Percentiles rank a stretch among this genome's conserved stretches.
phyloP scores from a whole-genome alignment of 2,888 invertebrate genomes.

The Lepas anatifera region DNA sequence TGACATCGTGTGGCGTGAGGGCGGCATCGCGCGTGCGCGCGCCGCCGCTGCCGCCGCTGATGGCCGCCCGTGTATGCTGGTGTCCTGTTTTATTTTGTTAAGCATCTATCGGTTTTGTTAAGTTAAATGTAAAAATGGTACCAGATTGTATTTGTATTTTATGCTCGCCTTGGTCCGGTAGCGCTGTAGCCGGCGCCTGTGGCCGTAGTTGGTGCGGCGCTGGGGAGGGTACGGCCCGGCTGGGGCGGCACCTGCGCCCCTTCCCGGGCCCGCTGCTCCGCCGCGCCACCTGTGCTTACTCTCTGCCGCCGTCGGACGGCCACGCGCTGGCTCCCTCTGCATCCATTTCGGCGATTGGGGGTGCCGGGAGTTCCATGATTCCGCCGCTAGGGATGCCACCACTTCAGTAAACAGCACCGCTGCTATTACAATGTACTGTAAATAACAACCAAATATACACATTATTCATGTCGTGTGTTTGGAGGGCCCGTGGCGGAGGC shows the following conservation, averaged over 20 bases:
- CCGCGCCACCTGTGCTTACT: too few relatives aligned
- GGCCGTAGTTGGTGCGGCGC: neutral
- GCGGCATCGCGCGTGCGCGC: too few relatives aligned
- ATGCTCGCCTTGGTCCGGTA: neutral
- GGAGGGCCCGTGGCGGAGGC: too few relatives aligned
- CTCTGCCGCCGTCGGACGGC: neutral
- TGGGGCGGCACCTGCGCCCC: too few relatives aligned
- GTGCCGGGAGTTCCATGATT: too few relatives aligned
- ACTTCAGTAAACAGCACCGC: neutral
- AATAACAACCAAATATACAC: conserved; percentile 5
- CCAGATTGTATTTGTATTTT: conserved; percentile 11
- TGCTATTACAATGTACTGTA: neutral
- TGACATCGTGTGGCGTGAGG: too few relatives aligned
- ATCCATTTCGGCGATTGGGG: too few relatives aligned
- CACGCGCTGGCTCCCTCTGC: too few relatives aligned
- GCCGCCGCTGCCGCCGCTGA: neutral
- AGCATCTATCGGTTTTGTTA: conserved; percentile 10
- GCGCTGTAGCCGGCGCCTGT: too few relatives aligned
- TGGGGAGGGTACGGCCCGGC: too few relatives aligned
- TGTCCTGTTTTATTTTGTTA: conserved; percentile 6
- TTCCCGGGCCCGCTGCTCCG: too few relatives aligned
- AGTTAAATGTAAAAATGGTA: conserved; percentile 9
- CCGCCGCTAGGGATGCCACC: neutral
- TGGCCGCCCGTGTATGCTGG: neutral
- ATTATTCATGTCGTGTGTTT: neutral